These are phyloP conservation scores for Cephalopachus bancanus DNA, from an alignment of 2,797 vertebrate genomes.

Conservation along the genomic window DNA sequence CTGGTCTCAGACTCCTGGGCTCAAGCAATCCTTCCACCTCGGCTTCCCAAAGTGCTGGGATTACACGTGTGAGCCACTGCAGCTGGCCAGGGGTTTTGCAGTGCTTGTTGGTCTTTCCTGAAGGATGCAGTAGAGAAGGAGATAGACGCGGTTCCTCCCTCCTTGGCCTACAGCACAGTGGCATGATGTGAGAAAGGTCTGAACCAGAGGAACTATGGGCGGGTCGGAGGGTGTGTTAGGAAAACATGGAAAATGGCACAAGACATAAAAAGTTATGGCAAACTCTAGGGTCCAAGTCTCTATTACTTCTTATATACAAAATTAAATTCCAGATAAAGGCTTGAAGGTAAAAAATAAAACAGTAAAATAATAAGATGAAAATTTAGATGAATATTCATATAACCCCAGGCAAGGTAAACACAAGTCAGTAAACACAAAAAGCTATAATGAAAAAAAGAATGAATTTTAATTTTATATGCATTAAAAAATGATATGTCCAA, in stretches of 20 bases:
- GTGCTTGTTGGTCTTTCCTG: neutral
- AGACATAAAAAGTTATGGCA: neutral
- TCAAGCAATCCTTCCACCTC: too few relatives aligned
- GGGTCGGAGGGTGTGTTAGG: neutral
- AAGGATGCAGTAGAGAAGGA: neutral
- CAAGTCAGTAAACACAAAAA: neutral
- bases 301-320: neutral
- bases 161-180: neutral
- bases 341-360: constrained; percentile 26
- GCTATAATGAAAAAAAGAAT: neutral
- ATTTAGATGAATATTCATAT: constrained; percentile 22
- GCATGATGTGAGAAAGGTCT: neutral
- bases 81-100: neutral
- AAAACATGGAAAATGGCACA: constrained; percentile 2
- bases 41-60: too few relatives aligned
- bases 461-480: constrained; percentile 12
- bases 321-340: neutral
- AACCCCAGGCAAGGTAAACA: neutral
- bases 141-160: neutral
- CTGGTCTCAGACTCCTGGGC: too few relatives aligned
- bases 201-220: neutral
- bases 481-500: neutral
- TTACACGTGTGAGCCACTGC: too few relatives aligned
- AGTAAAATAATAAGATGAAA: constrained; percentile 19
- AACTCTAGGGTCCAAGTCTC: constrained; percentile 17